Conservation (phyloP, 2,888 invertebrate species). For the Parapristionchus giblindavisi region DNA sequence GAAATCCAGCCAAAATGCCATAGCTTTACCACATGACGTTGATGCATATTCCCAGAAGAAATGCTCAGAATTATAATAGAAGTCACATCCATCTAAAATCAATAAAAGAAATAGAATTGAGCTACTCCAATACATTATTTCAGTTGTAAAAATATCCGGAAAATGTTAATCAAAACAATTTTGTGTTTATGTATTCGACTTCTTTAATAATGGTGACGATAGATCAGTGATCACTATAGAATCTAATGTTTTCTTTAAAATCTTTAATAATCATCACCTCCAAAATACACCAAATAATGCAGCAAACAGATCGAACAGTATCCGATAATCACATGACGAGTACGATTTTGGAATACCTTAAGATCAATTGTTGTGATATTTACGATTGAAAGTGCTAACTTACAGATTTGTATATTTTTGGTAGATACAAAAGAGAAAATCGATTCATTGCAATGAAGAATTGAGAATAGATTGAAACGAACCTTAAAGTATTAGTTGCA, state of each 20-base stretch:
- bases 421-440: neutral
- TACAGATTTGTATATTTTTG: neutral
- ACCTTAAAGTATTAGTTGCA: neutral
- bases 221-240: no score
- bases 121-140: no score
- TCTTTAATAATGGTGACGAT: no score
- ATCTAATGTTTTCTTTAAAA: no score
- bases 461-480: slow-evolving; percentile 15
- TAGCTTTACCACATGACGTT: slow-evolving; percentile 4
- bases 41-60: slow-evolving; percentile 12
- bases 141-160: neutral
- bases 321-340: neutral
- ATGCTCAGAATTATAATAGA: slow-evolving; percentile 17
- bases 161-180: neutral
- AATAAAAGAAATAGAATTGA: no score
- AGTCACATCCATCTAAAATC: slow-evolving; percentile 20
- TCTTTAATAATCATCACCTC: no score
- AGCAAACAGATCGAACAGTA: neutral
- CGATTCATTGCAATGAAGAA: slow-evolving; percentile 28
- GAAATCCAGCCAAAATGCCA: slow-evolving; percentile 28
- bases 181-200: neutral
- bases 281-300: slow-evolving; percentile 22
- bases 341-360: slow-evolving; percentile 12
- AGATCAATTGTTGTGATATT: neutral
- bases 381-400: neutral